phyloP scores from a whole-genome alignment of 2,113 vertebrate species.

The Larimichthys crocea region DNA sequence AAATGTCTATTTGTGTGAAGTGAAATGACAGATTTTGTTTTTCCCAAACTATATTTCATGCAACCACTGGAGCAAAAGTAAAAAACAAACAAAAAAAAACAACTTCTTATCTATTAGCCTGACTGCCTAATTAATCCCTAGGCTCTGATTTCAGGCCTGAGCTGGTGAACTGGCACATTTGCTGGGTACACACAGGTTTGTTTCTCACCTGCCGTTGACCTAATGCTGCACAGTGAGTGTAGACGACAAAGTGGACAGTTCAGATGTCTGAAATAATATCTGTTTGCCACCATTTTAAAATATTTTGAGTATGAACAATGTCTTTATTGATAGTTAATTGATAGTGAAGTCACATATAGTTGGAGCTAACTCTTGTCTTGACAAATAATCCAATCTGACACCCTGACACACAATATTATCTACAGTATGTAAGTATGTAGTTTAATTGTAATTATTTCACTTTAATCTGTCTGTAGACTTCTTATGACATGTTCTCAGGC shows the following conservation, averaged over 20 bases:
- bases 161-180: not conserved
- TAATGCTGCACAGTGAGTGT: not conserved
- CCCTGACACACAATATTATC: not conserved
- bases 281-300: not conserved
- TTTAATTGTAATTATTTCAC: not conserved
- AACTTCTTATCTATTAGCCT: not conserved
- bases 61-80: not conserved
- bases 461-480: not conserved
- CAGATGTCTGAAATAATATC: not conserved
- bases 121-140: constrained; percentile 24
- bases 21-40: constrained; percentile 8
- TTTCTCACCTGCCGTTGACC: constrained; percentile 1
- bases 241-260: constrained; percentile 1
- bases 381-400: not conserved
- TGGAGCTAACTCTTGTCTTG: not conserved
- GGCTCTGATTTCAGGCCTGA: constrained; percentile 12
- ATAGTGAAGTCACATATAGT: no score
- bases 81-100: not conserved
- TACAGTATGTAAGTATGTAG: not conserved
- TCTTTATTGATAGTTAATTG: not conserved
- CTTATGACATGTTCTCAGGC: not conserved
- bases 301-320: not conserved
- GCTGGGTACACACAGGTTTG: constrained; percentile 1
- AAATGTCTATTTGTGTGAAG: not conserved
- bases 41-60: not conserved